Conservation (phyloP, 2,797 vertebrate species). For the Jordanella pulchra region DNA sequence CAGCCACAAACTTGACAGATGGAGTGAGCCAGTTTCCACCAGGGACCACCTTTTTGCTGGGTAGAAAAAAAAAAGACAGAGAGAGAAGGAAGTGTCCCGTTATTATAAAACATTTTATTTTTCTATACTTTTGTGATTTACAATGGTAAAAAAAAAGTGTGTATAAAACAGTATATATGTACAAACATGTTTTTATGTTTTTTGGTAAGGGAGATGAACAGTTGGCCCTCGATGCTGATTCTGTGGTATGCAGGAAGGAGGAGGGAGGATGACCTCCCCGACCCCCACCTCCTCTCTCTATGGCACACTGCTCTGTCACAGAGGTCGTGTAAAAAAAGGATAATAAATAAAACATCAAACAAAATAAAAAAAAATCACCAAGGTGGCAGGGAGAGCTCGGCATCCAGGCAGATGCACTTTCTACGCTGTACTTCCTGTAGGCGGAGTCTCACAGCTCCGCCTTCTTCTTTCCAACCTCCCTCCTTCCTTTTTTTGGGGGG, state of each 20-base stretch:
- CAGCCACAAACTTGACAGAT: slow-evolving; percentile 73
- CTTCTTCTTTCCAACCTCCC: slow-evolving; percentile 62
- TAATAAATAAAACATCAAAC: slow-evolving; percentile 12
- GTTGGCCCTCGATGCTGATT: slow-evolving; percentile 77
- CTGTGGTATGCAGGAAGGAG: slow-evolving; percentile 71
- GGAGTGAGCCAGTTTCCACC: slow-evolving; percentile 76
- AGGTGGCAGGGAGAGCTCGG: slow-evolving; percentile 61
- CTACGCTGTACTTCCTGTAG: slow-evolving; percentile 72
- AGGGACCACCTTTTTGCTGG: slow-evolving; percentile 72
- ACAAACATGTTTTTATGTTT: slow-evolving; percentile 80
- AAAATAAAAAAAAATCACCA: slow-evolving; percentile 29
- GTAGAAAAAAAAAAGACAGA: slow-evolving; percentile 60
- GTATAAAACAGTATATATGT: slow-evolving; percentile 80
- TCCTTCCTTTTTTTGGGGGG: slow-evolving; percentile 46
- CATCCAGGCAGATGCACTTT: slow-evolving; percentile 69
- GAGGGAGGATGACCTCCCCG: slow-evolving; percentile 53
- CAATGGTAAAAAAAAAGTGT: slow-evolving; percentile 72
- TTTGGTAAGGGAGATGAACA: slow-evolving; percentile 76
- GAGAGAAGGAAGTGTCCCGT: slow-evolving; percentile 69
- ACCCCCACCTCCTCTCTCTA: slow-evolving; percentile 54
- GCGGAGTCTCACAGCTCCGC: slow-evolving; percentile 63
- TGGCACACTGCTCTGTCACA: slow-evolving; percentile 69
- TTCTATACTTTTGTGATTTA: slow-evolving; percentile 84
- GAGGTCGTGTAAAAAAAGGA: slow-evolving; percentile 46
- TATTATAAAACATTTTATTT: slow-evolving; percentile 85